A percentile compares a stretch with the other conserved stretches of the same genome.
These are phyloP conservation scores for Megaceryle maxima DNA, from an alignment of 2,113 vertebrate genomes.

Conservation along the genomic window DNA sequence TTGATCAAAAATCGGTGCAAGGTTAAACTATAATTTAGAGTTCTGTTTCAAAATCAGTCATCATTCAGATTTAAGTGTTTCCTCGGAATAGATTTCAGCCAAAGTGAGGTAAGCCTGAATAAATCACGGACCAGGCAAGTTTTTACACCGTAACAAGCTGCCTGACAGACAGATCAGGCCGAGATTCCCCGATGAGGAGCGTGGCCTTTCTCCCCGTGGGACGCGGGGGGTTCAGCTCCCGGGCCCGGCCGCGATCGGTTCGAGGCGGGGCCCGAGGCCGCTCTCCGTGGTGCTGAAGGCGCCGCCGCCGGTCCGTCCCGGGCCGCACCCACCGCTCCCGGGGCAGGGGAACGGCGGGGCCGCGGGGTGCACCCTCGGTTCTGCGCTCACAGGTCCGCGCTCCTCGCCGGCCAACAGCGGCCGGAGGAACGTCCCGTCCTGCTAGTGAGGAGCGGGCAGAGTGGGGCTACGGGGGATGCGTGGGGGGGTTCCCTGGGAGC, in stretches of 20 bases:
- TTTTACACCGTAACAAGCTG: background rate
- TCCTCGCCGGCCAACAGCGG: background rate
- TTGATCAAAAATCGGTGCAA: background rate
- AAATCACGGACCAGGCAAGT: background rate
- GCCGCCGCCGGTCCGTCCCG: background rate
- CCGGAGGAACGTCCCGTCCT: background rate
- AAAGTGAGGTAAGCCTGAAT: background rate
- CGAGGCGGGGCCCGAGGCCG: background rate
- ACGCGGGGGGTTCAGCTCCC: accelerated
- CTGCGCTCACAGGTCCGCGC: background rate
- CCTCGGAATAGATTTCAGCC: background rate
- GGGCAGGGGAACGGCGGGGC: no score
- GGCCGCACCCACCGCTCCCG: background rate
- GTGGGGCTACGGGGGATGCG: accelerated
- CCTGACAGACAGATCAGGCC: background rate
- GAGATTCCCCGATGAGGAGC: background rate
- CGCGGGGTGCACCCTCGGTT: accelerated
- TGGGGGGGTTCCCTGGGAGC: accelerated
- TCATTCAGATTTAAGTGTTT: background rate
- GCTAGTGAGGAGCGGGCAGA: background rate
- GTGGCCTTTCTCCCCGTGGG: accelerated
- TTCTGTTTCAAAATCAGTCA: background rate
- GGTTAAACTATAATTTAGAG: background rate
- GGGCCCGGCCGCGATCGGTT: no score
- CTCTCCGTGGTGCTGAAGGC: constrained; percentile 67